Base-by-base conservation (phyloP, 2,797 vertebrate genomes). In the Netta rufina region DNA sequence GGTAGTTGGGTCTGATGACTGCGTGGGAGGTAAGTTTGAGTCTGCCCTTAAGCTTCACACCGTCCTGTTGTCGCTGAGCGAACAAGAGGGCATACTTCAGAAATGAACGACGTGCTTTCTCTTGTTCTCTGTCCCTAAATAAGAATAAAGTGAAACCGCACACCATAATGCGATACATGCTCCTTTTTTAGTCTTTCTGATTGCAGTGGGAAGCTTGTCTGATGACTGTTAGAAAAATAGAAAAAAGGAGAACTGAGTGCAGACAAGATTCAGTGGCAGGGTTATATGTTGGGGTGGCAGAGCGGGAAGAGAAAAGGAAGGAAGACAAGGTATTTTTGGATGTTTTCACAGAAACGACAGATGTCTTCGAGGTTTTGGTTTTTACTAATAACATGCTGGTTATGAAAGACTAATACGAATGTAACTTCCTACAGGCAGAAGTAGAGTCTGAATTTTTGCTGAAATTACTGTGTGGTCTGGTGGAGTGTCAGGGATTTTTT, bases 291-390 rank as follows among this genome's bases (percentile, higher is more conserved):
- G 58, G 36, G 32, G 30, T 62, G 54, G 13, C 6, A 2, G 56
- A 69, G 41, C 13, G 18, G 39, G 22, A 88, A 8, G 39, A 70
- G 45, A 73, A 75, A 77, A 90, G 80, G 56, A 93, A 94, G 74
- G 33, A 88, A 76, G 67, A 43, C 3, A 6, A 62, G 24, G 3
- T 90, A 24, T 81, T 96, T 94, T 83, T 45, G 15, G 11, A 20
- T 70, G 70, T 20, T 22, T 92, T 76, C 83, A 43, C 36, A 65
- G 39, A 0, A 6, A 58, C 24, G 25, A 19, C 71, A 32, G 61
- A 39, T 86, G 57, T 47, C 88, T 91, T 93, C 80, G 74, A 58
- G 45, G 57, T 74, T 92, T 92, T 62, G 18, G 69, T 93, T 93
- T 77, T 45, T 90, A 11, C 28, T 71, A 2, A 33, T 84, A 77